Percentiles rank a stretch among this genome's conserved stretches.
phyloP scores from a whole-genome alignment of 2,888 invertebrate species.

The Eupsilia transversa region DNA sequence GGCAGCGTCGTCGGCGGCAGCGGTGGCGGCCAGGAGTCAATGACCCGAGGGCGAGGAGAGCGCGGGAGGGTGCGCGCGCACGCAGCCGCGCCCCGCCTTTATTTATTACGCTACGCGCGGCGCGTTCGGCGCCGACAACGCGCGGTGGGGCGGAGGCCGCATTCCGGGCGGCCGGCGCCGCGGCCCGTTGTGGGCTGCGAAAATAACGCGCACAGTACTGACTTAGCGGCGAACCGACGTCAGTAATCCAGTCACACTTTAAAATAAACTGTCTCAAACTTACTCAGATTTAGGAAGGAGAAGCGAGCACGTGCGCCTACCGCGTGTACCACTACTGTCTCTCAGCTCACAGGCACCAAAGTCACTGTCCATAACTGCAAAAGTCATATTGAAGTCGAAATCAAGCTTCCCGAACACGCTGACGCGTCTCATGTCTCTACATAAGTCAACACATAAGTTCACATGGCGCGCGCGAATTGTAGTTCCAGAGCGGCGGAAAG shows the following conservation, averaged over 20 bases:
- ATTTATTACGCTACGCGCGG: slow-evolving; percentile 90
- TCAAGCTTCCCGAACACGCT: slow-evolving; percentile 59
- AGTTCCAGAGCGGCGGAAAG: slow-evolving; percentile 72
- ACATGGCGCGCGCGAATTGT: slow-evolving; percentile 88
- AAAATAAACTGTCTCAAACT: slow-evolving; percentile 87
- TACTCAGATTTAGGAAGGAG: slow-evolving; percentile 80
- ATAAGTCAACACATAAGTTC: slow-evolving; percentile 86
- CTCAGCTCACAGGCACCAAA: slow-evolving; percentile 79
- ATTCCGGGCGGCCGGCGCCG: slow-evolving; percentile 85
- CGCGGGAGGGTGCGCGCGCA: slow-evolving; percentile 90
- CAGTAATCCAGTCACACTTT: slow-evolving; percentile 83
- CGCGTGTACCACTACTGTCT: slow-evolving; percentile 79
- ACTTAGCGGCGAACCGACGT: slow-evolving; percentile 75
- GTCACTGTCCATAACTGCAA: slow-evolving; percentile 81
- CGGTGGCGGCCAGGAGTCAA: slow-evolving; percentile 83
- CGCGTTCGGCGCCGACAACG: slow-evolving; percentile 83
- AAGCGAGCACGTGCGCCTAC: slow-evolving; percentile 84
- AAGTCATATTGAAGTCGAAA: slow-evolving; percentile 60
- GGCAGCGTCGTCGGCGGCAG: slow-evolving; percentile 76
- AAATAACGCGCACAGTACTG: slow-evolving; percentile 84
- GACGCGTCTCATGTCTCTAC: slow-evolving; percentile 65
- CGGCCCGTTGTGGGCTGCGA: slow-evolving; percentile 79
- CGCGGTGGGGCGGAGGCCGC: slow-evolving; percentile 88
- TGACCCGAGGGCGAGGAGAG: slow-evolving; percentile 87
- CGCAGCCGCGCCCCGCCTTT: slow-evolving; percentile 90